phyloP scores from a whole-genome alignment of 2,113 vertebrate genomes.

The Myrmecobius fasciatus region DNA sequence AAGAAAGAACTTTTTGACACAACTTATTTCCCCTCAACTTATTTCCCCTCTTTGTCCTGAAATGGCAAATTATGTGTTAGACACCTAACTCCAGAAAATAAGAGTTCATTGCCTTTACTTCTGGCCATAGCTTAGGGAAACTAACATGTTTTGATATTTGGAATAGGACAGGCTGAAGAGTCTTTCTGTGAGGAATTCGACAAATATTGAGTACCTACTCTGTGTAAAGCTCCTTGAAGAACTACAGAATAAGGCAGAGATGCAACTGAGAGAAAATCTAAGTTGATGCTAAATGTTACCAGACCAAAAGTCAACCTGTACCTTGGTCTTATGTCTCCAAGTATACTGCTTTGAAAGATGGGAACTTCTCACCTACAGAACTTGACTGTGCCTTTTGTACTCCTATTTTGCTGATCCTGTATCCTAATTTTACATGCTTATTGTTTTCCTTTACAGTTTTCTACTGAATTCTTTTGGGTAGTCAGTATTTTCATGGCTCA shows the following conservation, averaged over 20 bases:
- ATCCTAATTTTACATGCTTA: background rate
- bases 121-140: background rate
- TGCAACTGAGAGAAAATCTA: slow-evolving; percentile 46
- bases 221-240: background rate
- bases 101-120: slow-evolving; percentile 40
- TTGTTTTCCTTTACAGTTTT: background rate
- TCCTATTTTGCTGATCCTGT: slow-evolving; percentile 1
- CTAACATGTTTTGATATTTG: slow-evolving; percentile 3
- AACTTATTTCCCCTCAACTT: background rate
- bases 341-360: background rate
- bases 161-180: background rate
- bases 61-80: background rate
- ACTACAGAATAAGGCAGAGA: slow-evolving; percentile 5
- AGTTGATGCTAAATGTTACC: slow-evolving; percentile 48
- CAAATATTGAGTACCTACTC: background rate
- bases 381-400: background rate
- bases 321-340: slow-evolving; percentile 36
- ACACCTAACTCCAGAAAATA: background rate
- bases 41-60: background rate
- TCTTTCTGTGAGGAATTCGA: slow-evolving; percentile 7
- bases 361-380: background rate
- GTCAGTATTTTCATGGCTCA: background rate
- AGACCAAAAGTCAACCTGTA: slow-evolving; percentile 29
- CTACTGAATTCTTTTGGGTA: background rate
- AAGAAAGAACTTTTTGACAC: background rate